A percentile compares a stretch with the other conserved stretches of the same genome.
Evolutionary conservation across 2,797 vertebrate genomes (phyloP).

Genomic region (Gorsachius magnificus): DNA sequence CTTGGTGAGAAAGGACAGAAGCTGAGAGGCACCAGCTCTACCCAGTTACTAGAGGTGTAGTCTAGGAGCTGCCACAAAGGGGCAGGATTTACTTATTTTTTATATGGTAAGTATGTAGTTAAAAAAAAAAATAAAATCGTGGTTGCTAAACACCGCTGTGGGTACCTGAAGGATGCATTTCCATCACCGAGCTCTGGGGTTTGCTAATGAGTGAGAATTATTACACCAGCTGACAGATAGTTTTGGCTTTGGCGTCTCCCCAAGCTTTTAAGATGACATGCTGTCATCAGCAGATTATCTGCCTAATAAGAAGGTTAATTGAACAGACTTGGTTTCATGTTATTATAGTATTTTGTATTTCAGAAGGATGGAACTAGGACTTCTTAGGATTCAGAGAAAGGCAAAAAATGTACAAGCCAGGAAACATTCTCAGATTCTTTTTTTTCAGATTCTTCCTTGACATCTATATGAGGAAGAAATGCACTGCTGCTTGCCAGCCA

Average conservation of each 20-base stretch:
- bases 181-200: not conserved
- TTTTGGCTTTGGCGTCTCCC: not conserved
- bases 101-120: not conserved
- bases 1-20: not conserved
- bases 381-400: not conserved
- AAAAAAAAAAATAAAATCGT: not conserved
- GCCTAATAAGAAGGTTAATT: not conserved
- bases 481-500: not conserved
- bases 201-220: not conserved
- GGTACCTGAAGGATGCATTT: not conserved
- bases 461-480: not conserved
- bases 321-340: not conserved
- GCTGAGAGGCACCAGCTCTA: not conserved
- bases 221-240: not conserved
- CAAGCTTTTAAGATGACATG: not conserved
- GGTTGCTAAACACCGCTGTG: not conserved
- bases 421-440: not conserved
- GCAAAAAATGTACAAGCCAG: not conserved
- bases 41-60: not conserved
- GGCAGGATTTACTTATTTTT: slow-evolving; percentile 46
- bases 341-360: not conserved
- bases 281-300: slow-evolving; percentile 19
- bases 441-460: not conserved
- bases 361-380: not conserved
- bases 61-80: slow-evolving; percentile 27